phyloP scores from a whole-genome alignment of 2,888 invertebrate genomes.

The Eledone cirrhosa region DNA sequence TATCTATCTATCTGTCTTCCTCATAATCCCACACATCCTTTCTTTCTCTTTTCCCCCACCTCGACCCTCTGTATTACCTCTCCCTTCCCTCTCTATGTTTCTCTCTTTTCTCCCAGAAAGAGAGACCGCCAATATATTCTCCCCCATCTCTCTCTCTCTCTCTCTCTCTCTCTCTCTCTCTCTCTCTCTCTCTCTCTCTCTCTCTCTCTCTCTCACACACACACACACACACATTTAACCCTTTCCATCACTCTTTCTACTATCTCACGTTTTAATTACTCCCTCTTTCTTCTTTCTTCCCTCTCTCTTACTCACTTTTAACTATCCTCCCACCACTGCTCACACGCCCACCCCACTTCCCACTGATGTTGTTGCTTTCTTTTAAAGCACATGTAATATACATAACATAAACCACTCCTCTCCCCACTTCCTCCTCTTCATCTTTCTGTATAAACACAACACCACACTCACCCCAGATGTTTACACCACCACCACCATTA shows the following conservation, averaged over 20 bases:
- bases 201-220: background rate
- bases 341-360: background rate
- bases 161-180: background rate
- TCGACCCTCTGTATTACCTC: too few species aligned
- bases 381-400: background rate
- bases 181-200: background rate
- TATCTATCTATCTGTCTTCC: too few species aligned
- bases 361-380: background rate
- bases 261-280: background rate
- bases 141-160: conserved; percentile 7
- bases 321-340: background rate
- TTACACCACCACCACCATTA: too few species aligned
- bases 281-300: background rate
- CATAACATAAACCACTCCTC: too few species aligned
- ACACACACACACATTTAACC: background rate
- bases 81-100: background rate
- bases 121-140: too few species aligned
- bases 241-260: background rate
- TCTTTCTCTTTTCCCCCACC: too few species aligned
- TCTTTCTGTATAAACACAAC: too few species aligned
- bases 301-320: background rate
- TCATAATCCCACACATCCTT: too few species aligned
- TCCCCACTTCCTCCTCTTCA: too few species aligned
- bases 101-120: too few species aligned
- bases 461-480: too few species aligned